A percentile compares a stretch with the other conserved stretches of the same genome.
Evolutionary conservation across 2,113 vertebrate genomes (phyloP).

Genomic region (Microtus ochrogaster): DNA sequence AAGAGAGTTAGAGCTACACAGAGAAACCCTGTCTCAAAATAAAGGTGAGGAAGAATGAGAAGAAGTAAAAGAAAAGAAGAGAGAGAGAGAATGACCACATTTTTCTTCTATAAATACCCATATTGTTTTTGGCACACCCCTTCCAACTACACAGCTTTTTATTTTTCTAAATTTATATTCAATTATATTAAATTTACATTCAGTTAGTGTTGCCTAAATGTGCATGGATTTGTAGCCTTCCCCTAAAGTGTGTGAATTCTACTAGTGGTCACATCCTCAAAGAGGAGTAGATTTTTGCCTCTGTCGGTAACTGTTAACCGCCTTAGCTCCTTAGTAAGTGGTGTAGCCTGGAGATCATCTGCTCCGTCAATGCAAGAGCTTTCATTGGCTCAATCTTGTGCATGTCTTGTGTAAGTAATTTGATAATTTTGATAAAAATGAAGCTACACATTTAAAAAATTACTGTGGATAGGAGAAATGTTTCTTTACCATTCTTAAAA

Average conservation of each 20-base stretch:
- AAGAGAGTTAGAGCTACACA: neutral
- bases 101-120: neutral
- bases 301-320: neutral
- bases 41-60: too few species aligned
- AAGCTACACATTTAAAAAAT: neutral
- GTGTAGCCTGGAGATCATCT: neutral
- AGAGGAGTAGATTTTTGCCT: neutral
- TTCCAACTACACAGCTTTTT: neutral
- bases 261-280: neutral
- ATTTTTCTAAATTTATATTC: neutral
- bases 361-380: neutral
- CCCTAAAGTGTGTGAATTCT: neutral
- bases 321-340: neutral
- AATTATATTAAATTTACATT: too few species aligned
- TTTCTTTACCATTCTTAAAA: slow-evolving; percentile 25
- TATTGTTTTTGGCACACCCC: neutral
- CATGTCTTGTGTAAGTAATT: neutral
- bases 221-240: neutral
- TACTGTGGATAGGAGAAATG: neutral
- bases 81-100: neutral
- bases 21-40: neutral
- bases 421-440: slow-evolving; percentile 23
- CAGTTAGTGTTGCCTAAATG: neutral
- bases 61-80: neutral
- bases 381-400: neutral